Percentiles rank a stretch among this genome's conserved stretches.
Evolutionary conservation across 2,113 vertebrate species (phyloP).

Genomic region (Platichthys flesus): DNA sequence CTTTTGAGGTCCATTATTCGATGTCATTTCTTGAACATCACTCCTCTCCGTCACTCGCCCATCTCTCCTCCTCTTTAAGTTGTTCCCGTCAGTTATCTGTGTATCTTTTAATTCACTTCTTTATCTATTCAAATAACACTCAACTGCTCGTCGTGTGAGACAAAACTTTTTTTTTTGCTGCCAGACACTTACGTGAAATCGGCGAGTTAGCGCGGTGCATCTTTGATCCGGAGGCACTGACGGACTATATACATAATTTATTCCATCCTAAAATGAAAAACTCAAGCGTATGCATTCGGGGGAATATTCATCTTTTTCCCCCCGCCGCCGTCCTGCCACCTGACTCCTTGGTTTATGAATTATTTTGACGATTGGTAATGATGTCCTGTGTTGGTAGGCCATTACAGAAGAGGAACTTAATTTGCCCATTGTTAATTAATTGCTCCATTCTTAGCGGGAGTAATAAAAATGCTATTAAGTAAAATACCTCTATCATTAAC

Average conservation of each 20-base stretch:
- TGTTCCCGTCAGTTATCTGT: constrained; percentile 46
- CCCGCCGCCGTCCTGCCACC: constrained; percentile 57
- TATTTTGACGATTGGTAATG: constrained; percentile 80
- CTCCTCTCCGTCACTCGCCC: constrained; percentile 45
- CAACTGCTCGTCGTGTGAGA: constrained; percentile 44
- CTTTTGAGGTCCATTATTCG: constrained; percentile 73
- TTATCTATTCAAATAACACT: constrained; percentile 65
- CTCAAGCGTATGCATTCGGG: constrained; percentile 51
- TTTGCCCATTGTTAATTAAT: constrained; percentile 84
- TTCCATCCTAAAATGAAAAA: constrained; percentile 73
- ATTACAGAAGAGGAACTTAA: constrained; percentile 81
- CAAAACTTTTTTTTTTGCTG: constrained; percentile 36
- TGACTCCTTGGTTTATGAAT: constrained; percentile 77
- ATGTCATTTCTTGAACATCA: constrained; percentile 64
- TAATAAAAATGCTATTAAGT: constrained; percentile 89
- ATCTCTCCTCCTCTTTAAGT: constrained; percentile 40
- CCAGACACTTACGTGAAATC: constrained; percentile 47
- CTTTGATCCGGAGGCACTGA: constrained; percentile 60
- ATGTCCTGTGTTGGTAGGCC: constrained; percentile 81
- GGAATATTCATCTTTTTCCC: constrained; percentile 58
- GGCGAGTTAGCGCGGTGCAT: constrained; percentile 46
- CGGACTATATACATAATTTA: constrained; percentile 73
- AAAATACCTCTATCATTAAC: constrained; percentile 88
- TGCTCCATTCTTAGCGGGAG: constrained; percentile 81
- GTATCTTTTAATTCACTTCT: constrained; percentile 63